Percentiles rank a stretch among this genome's conserved stretches.
These are phyloP conservation scores for Drosophila infuscata DNA, from an alignment of 2,888 invertebrate species.

Conservation along the genomic window DNA sequence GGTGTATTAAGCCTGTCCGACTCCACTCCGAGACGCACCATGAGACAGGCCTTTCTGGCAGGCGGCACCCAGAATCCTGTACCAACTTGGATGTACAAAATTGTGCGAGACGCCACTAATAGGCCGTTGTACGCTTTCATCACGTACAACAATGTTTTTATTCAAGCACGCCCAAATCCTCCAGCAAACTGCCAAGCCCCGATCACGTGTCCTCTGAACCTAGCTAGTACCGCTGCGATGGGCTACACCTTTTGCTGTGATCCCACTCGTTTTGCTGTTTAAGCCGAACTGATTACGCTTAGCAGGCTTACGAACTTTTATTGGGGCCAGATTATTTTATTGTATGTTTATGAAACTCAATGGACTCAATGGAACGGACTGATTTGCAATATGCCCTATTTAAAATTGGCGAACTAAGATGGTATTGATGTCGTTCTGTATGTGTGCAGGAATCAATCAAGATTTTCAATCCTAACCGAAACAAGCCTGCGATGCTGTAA, in stretches of 20 bases:
- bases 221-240: not conserved
- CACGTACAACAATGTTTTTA: conserved; percentile 32
- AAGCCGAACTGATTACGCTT: not conserved
- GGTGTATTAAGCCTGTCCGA: conserved; percentile 3
- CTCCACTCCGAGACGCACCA: not conserved
- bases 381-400: no score
- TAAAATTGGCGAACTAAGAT: no score
- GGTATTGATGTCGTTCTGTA: no score
- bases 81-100: conserved; percentile 16
- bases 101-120: conserved; percentile 4
- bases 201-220: conserved; percentile 6
- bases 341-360: no score
- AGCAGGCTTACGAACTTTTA: not conserved
- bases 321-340: no score
- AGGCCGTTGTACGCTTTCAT: conserved; percentile 13
- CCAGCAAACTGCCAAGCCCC: conserved; percentile 6
- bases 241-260: conserved; percentile 27
- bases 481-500: no score
- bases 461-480: no score
- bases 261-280: conserved; percentile 9
- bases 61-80: conserved; percentile 2
- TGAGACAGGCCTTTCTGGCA: not conserved
- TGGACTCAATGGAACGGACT: no score
- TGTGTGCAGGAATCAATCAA: no score
- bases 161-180: not conserved